Evolutionary conservation across 2,797 vertebrate species (phyloP).

Genomic region (Phoxinus dragarum): DNA sequence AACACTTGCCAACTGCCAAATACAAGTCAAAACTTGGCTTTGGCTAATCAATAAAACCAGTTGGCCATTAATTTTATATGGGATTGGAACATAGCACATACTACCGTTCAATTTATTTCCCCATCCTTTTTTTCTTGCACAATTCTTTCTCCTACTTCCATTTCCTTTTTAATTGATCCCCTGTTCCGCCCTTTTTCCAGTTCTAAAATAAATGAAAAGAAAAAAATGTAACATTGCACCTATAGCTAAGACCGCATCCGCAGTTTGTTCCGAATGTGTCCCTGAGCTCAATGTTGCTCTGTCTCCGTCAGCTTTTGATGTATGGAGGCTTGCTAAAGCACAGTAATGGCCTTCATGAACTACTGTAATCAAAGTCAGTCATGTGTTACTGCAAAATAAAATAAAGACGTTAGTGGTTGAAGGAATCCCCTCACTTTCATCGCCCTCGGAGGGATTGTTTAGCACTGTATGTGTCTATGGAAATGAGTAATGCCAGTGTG

Average conservation of each 20-base stretch:
- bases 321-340: conserved; percentile 37
- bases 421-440: background rate
- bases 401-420: conserved; percentile 18
- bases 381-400: conserved; percentile 24
- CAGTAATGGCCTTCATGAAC: background rate
- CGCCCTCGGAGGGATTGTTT: conserved; percentile 14
- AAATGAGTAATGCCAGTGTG: conserved; percentile 47
- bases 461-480: background rate
- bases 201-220: conserved; percentile 1
- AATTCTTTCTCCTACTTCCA: background rate
- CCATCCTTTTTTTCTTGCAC: background rate
- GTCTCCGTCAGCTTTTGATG: conserved; percentile 37
- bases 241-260: background rate
- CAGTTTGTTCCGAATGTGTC: background rate
- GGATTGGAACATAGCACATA: background rate
- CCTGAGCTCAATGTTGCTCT: background rate
- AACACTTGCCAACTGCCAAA: background rate
- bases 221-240: background rate
- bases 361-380: conserved; percentile 25
- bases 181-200: background rate
- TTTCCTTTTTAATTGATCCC: background rate
- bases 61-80: background rate
- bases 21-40: background rate
- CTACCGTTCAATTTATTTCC: background rate
- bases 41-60: background rate